Evolutionary conservation across 2,888 invertebrate species (phyloP).

Genomic region (Listrodromus nycthemerus): DNA sequence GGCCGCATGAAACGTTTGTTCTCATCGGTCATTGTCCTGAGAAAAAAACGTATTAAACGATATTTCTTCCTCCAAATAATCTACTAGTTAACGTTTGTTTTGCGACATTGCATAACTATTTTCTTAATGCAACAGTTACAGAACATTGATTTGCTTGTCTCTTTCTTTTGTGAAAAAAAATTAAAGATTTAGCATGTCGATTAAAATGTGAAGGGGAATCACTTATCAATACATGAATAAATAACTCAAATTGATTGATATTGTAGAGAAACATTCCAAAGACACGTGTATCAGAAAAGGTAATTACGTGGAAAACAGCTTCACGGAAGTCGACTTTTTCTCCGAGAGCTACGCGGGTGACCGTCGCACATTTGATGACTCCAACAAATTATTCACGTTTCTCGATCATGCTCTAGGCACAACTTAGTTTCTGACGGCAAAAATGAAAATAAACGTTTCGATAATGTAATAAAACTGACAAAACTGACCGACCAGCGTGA

Average conservation of each 20-base stretch:
- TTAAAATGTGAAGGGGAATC: no score
- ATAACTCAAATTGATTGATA: background rate
- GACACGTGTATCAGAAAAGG: background rate
- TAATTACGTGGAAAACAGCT: background rate
- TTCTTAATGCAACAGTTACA: no score
- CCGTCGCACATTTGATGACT: background rate
- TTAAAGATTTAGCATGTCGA: no score
- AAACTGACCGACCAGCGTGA: background rate
- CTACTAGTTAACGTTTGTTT: background rate
- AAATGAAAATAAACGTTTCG: background rate
- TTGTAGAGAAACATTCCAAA: background rate
- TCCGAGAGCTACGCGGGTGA: background rate
- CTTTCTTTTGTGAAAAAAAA: no score
- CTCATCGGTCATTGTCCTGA: slow-evolving; percentile 35
- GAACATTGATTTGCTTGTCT: no score
- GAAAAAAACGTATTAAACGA: background rate
- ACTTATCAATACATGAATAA: background rate
- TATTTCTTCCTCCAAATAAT: no score
- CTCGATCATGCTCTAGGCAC: background rate
- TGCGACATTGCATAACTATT: background rate
- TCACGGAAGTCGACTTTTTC: background rate
- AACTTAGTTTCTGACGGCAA: background rate
- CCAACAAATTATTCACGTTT: background rate
- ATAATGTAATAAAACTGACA: background rate
- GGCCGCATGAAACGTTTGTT: slow-evolving; percentile 47